phyloP scores from a whole-genome alignment of 2,113 vertebrate species.

The Lophochroa leadbeateri region DNA sequence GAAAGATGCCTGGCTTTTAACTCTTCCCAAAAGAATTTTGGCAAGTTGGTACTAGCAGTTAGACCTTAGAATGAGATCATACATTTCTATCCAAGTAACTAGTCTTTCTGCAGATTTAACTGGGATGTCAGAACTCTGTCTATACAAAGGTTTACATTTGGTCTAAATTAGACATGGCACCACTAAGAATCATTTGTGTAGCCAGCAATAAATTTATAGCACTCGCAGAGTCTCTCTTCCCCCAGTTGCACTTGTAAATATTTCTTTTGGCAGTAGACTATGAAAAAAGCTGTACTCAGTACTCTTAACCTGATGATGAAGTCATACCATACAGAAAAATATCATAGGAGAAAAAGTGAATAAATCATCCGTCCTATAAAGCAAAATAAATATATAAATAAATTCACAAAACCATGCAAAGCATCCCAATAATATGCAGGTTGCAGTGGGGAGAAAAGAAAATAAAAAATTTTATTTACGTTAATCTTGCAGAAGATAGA shows the following conservation, averaged over 20 bases:
- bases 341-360: not conserved
- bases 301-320: not conserved
- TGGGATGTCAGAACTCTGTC: not conserved
- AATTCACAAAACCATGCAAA: not conserved
- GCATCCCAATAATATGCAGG: not conserved
- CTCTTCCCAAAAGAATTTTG: not conserved
- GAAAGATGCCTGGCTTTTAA: not conserved
- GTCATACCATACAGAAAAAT: not conserved
- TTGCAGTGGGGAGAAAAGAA: not conserved
- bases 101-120: not conserved
- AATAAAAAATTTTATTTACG: not conserved
- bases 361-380: not conserved
- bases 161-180: conserved; percentile 31
- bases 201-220: conserved; percentile 30
- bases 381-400: not conserved
- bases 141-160: conserved; percentile 27
- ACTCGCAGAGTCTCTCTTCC: not conserved
- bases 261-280: conserved; percentile 26
- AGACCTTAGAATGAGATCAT: not conserved
- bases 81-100: not conserved
- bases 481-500: not conserved
- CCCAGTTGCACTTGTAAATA: conserved; percentile 20
- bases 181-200: not conserved
- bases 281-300: not conserved
- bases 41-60: not conserved